These are phyloP conservation scores for Epirrhoe tristata DNA, from an alignment of 2,888 invertebrate species.

Conservation along the genomic window DNA sequence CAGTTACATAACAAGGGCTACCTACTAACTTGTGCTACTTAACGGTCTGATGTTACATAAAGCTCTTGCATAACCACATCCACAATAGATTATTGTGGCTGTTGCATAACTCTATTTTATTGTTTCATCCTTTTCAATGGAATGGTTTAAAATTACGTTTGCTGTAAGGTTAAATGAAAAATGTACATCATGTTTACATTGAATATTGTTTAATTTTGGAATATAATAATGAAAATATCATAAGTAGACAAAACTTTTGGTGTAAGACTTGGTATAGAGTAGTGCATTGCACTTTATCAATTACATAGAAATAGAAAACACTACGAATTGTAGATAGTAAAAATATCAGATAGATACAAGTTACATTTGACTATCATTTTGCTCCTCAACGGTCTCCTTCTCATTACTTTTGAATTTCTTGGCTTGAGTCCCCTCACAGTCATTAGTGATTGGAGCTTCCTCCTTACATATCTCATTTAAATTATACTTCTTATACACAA, in stretches of 20 bases:
- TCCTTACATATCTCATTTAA: constrained; percentile 87
- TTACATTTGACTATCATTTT: constrained; percentile 60
- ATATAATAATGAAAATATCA: constrained; percentile 61
- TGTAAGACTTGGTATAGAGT: constrained; percentile 71
- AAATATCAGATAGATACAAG: constrained; percentile 53
- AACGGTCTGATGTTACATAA: constrained; percentile 35
- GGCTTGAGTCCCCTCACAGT: constrained; percentile 71
- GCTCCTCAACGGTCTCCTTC: constrained; percentile 55
- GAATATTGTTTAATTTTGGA: constrained; percentile 53
- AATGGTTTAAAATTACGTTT: background rate
- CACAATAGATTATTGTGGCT: constrained; percentile 40
- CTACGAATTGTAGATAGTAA: constrained; percentile 55
- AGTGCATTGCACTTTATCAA: constrained; percentile 62
- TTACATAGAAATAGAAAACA: constrained; percentile 65
- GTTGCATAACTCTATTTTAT: constrained; percentile 50
- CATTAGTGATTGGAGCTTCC: constrained; percentile 59
- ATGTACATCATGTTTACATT: constrained; percentile 46
- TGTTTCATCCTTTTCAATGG: background rate
- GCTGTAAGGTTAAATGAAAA: constrained; percentile 15
- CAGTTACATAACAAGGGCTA: constrained; percentile 35
- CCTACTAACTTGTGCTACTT: constrained; percentile 29
- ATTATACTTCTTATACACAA: constrained; percentile 93
- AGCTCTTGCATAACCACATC: constrained; percentile 40
- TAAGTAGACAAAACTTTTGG: constrained; percentile 66
- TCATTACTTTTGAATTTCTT: constrained; percentile 74